These are phyloP conservation scores for Paramisgurnus dabryanus DNA, from an alignment of 2,113 vertebrate genomes.

Conservation along the genomic window DNA sequence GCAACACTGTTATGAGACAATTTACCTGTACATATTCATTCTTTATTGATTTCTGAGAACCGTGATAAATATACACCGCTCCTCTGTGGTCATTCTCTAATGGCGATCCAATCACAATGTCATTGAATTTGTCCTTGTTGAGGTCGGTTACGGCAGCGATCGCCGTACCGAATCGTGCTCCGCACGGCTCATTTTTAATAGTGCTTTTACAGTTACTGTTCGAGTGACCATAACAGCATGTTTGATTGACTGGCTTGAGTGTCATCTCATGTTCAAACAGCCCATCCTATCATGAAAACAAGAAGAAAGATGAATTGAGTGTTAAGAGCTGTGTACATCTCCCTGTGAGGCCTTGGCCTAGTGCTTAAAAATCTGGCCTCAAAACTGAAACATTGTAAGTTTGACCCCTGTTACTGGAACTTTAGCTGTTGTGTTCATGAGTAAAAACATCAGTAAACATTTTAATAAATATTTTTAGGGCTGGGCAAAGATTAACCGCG, in stretches of 20 bases:
- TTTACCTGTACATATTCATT: conserved; percentile 85
- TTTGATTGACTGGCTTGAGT: conserved; percentile 86
- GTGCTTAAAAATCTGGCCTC: too few relatives aligned
- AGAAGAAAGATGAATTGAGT: not conserved
- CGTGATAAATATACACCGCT: conserved; percentile 93
- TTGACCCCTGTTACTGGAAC: too few relatives aligned
- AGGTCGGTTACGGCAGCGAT: conserved; percentile 91
- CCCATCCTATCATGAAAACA: conserved; percentile 64
- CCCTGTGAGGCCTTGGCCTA: not conserved
- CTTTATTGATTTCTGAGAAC: conserved; percentile 76
- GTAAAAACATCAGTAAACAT: too few relatives aligned
- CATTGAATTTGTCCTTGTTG: conserved; percentile 89
- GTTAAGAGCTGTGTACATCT: not conserved
- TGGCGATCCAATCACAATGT: conserved; percentile 90
- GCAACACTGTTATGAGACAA: too few relatives aligned
- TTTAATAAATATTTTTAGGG: too few relatives aligned
- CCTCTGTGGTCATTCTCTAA: conserved; percentile 91
- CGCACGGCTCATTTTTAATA: conserved; percentile 86
- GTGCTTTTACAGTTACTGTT: conserved; percentile 72
- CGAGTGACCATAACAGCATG: conserved; percentile 79
- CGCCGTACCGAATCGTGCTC: conserved; percentile 91
- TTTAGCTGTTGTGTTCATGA: too few relatives aligned
- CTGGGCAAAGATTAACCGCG: too few relatives aligned
- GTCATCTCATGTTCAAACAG: conserved; percentile 85
- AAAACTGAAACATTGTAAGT: too few relatives aligned